Evolutionary conservation across 2,797 vertebrate genomes (phyloP).

Genomic region (Forpus xanthops): DNA sequence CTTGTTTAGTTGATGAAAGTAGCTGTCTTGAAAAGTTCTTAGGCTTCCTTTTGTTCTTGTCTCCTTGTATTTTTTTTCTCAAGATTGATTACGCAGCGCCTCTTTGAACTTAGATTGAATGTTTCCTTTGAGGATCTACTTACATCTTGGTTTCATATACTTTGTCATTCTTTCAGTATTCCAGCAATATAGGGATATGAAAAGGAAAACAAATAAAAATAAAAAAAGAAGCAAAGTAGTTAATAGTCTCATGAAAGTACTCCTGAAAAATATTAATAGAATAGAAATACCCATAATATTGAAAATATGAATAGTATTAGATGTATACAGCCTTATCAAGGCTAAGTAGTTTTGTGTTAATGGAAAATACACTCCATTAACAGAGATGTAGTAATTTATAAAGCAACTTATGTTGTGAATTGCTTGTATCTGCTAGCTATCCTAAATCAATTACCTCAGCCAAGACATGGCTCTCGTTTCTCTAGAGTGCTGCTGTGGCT

Average conservation of each 20-base stretch:
- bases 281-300: background rate
- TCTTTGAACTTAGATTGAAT: conserved; percentile 30
- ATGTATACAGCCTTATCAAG: background rate
- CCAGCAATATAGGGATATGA: background rate
- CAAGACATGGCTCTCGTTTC: conserved; percentile 2
- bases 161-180: background rate
- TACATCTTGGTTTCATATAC: background rate
- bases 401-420: background rate
- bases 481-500: background rate
- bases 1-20: conserved; percentile 28
- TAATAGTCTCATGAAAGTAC: background rate
- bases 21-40: conserved; percentile 40
- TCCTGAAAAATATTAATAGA: background rate
- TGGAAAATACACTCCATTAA: background rate
- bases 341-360: background rate
- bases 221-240: background rate
- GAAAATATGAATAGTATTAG: background rate
- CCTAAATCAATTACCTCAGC: conserved; percentile 58
- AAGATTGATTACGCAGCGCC: conserved; percentile 22
- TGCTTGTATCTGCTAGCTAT: background rate
- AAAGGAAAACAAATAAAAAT: background rate
- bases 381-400: background rate
- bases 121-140: conserved; percentile 43
- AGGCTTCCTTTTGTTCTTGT: conserved; percentile 41
- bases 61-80: background rate